Evolutionary conservation across 2,113 vertebrate species (phyloP), one percentile per base, ranked within the genome.

Genomic region (Peromyscus leucopus): DNA sequence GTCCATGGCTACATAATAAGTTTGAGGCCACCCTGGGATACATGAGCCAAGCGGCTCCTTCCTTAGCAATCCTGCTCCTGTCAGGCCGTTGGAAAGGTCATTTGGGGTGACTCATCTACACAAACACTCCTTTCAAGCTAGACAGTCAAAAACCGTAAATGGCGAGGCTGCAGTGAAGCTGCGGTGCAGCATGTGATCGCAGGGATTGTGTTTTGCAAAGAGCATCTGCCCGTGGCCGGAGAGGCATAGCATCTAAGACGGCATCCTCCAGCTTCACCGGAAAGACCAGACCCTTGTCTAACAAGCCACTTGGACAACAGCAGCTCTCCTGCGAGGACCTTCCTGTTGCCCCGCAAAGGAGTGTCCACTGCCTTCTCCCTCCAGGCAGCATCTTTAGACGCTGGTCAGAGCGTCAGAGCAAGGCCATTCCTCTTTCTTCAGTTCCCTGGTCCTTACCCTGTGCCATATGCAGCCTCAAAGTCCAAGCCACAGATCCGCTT

Each of bases 391-490:
- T 76, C 2, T 12, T 6, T 59, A 19, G 26, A 19, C 31, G 15
- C 33, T 22, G 22, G 5, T 74, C 16, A 65, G 39, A 93, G 5
- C 19, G 5, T 74, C 16, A 65, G 39, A 93, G 7, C 24, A 67
- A 22, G 75, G 26, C 26, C 46, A 5, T 36, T 65, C 71, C 65
- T 26, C 65, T 24, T 55, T 42, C 76, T 33, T 36, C 63, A 21
- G 51, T n/a, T 36, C 17, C 42, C 72, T 55, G 76, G 90, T 46
- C 12, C 87, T 39, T 79, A 89, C 21, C 80, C 76, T 15, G 26
- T 7, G 5, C 39, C 15, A 7, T 8, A 8, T 0, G 11, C 42
- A 6, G 5, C 24, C 5, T 7, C 16, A 28, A 11, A 86, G 42
- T 31, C 92, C 22, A 24, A 78, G 75, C 8, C 33, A 16, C 1